These are phyloP conservation scores for Mixornis gularis DNA, from an alignment of 2,113 vertebrate genomes.

Conservation along the genomic window DNA sequence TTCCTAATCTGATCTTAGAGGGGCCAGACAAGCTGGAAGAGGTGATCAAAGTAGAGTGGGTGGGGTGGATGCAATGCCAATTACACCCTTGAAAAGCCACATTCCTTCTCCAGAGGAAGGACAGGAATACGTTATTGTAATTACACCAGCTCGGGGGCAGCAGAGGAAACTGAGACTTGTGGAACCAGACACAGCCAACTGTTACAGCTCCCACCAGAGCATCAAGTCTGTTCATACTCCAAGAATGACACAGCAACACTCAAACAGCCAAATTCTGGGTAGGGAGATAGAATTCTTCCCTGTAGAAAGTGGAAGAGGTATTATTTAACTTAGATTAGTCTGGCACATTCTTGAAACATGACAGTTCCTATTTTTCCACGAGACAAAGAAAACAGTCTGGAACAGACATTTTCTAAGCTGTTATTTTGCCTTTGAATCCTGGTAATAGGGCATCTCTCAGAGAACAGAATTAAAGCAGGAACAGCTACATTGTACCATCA, in stretches of 20 bases:
- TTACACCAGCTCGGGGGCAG: background rate
- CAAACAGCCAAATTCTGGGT: background rate
- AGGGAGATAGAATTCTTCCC: background rate
- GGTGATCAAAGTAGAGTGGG: background rate
- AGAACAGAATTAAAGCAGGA: background rate
- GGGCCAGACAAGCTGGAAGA: slow-evolving; percentile 16
- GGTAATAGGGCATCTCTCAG: background rate
- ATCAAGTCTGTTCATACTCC: background rate
- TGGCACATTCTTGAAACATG: background rate
- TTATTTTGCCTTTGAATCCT: background rate
- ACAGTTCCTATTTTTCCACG: background rate
- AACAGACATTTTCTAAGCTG: background rate
- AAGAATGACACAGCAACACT: background rate
- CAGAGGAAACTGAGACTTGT: background rate
- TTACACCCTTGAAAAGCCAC: slow-evolving; percentile 2
- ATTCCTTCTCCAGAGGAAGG: slow-evolving; percentile 25
- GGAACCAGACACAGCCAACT: background rate
- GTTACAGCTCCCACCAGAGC: background rate
- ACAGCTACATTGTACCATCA: background rate
- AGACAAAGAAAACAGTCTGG: background rate
- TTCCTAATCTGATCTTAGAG: slow-evolving; percentile 3
- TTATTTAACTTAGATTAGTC: background rate
- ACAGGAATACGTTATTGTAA: background rate
- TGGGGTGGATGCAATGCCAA: background rate
- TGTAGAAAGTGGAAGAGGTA: background rate